phyloP scores from a whole-genome alignment of 2,888 invertebrate genomes.

The Philonicus albiceps region DNA sequence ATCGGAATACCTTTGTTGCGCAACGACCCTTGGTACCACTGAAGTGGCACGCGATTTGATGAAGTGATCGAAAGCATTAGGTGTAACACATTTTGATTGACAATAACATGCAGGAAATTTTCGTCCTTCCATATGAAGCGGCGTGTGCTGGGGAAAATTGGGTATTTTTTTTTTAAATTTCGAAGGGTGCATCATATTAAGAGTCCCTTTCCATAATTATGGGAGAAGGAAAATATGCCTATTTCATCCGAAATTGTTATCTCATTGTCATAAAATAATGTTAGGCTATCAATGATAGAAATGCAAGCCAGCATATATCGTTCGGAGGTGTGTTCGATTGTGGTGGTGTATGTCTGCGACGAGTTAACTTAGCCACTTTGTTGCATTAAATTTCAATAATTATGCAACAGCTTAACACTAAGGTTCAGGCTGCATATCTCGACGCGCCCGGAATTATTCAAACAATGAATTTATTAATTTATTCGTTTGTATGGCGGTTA shows the following conservation, averaged over 20 bases:
- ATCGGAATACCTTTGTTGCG: background rate
- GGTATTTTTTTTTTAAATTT: background rate
- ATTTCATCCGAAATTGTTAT: background rate
- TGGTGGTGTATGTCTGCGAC: background rate
- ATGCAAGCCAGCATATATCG: background rate
- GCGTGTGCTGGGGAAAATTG: background rate
- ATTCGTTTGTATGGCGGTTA: background rate
- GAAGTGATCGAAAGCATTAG: background rate
- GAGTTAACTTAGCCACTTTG: background rate
- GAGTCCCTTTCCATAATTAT: background rate
- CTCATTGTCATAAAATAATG: background rate
- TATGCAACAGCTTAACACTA: background rate
- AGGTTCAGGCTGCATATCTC: background rate
- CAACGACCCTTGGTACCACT: background rate
- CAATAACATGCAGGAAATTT: background rate
- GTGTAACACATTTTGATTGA: background rate
- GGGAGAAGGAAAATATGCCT: background rate
- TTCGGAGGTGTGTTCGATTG: background rate
- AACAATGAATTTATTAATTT: background rate
- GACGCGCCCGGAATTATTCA: background rate
- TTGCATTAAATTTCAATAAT: background rate
- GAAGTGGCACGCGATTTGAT: background rate
- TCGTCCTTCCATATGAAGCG: background rate
- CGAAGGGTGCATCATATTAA: background rate
- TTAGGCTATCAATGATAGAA: background rate